Conservation (phyloP, 1,140 invertebrate species). For the Eupristina koningsbergeri region DNA sequence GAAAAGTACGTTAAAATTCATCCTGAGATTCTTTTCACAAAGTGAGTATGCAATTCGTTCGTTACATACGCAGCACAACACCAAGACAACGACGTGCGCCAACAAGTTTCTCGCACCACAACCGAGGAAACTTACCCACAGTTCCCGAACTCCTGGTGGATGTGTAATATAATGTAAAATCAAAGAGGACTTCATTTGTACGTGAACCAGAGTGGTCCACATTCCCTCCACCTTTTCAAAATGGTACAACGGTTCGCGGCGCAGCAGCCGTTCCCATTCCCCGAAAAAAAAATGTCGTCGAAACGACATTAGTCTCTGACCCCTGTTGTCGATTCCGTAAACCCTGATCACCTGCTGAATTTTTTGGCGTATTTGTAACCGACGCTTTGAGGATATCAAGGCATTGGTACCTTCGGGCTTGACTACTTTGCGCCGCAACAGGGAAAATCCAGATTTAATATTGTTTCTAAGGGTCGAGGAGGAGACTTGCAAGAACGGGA, state of each 20-base stretch:
- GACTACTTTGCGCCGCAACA: background rate
- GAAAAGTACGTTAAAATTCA: slow-evolving; percentile 22
- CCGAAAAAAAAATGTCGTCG: slow-evolving; percentile 31
- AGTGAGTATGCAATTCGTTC: slow-evolving; percentile 39
- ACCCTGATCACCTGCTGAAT: slow-evolving; percentile 30
- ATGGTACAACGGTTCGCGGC: slow-evolving; percentile 49
- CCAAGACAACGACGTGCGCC: slow-evolving; percentile 13
- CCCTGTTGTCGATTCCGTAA: slow-evolving; percentile 22
- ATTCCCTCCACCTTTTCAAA: slow-evolving; percentile 31
- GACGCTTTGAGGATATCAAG: slow-evolving; percentile 1
- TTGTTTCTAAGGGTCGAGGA: slow-evolving; percentile 26
- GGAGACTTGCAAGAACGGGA: background rate
- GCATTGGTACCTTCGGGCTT: too few species aligned
- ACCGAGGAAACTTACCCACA: background rate
- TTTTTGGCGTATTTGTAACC: slow-evolving; percentile 27
- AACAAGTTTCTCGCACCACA: slow-evolving; percentile 43
- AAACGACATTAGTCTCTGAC: slow-evolving; percentile 32
- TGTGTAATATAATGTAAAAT: too few species aligned
- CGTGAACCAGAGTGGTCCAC: too few species aligned
- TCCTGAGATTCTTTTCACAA: background rate
- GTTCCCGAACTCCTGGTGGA: slow-evolving; percentile 29
- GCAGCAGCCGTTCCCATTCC: slow-evolving; percentile 8
- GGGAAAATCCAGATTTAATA: background rate
- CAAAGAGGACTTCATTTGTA: too few species aligned
- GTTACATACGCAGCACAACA: slow-evolving; percentile 11